phyloP scores from a whole-genome alignment of 2,888 invertebrate species.

The Cremastobaeus sp. region DNA sequence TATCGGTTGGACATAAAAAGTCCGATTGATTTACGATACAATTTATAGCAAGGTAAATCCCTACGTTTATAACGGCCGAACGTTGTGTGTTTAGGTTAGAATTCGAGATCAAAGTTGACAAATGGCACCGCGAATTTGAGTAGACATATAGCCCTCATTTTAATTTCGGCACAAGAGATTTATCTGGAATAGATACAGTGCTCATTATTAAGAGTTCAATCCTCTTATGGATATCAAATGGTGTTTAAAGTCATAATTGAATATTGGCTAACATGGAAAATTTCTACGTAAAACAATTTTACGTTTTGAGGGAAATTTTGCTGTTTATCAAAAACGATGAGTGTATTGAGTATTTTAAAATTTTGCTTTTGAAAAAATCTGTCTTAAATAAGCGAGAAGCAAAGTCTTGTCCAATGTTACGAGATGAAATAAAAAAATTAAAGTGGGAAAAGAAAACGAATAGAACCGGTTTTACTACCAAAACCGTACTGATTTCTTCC shows the following conservation, averaged over 20 bases:
- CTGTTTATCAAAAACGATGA: too few species aligned
- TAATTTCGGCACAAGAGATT: conserved; percentile 31
- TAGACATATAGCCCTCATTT: conserved; percentile 46
- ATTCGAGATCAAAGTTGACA: conserved; percentile 46
- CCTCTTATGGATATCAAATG: conserved; percentile 16
- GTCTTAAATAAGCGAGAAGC: conserved; percentile 32
- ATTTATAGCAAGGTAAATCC: conserved; percentile 31
- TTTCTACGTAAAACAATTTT: too few species aligned
- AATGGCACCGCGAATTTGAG: conserved; percentile 33
- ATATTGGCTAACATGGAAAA: too few species aligned
- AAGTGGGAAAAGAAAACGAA: conserved; percentile 64
- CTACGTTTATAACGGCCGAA: conserved; percentile 23
- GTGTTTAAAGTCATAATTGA: conserved; percentile 3
- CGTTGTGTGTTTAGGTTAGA: conserved; percentile 24
- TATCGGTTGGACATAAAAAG: conserved; percentile 21
- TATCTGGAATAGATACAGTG: conserved; percentile 2
- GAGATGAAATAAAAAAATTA: conserved; percentile 52
- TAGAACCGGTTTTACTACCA: conserved; percentile 73
- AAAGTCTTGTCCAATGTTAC: conserved; percentile 32
- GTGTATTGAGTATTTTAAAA: too few species aligned
- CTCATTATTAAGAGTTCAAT: conserved; percentile 2
- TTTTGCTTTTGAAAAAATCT: conserved; percentile 15
- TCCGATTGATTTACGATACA: conserved; percentile 51
- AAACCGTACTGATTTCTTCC: conserved; percentile 76
- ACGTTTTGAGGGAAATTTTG: too few species aligned